Conservation (phyloP, 2,888 invertebrate genomes). For the Lasioglossum leucozonium region DNA sequence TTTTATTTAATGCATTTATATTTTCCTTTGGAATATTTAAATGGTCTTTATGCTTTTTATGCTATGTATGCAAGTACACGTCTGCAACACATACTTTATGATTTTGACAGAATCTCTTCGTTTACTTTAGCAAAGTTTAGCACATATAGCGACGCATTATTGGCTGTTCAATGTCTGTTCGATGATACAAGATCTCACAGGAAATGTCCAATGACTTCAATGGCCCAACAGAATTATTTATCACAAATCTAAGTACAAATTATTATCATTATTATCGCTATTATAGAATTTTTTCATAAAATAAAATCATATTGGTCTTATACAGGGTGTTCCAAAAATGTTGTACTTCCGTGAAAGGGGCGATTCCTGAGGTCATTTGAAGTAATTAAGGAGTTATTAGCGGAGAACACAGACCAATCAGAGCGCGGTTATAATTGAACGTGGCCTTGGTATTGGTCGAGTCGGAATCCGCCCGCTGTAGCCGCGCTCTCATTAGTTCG, state of each 20-base stretch:
- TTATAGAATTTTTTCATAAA: background rate
- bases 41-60: conserved; percentile 2
- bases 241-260: background rate
- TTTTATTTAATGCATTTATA: conserved; percentile 55
- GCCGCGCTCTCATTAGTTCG: too few relatives aligned
- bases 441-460: too few relatives aligned
- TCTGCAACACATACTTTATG: conserved; percentile 5
- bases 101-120: conserved; percentile 25
- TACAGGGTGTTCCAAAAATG: background rate
- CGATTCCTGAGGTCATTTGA: background rate
- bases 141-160: background rate
- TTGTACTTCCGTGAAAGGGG: background rate
- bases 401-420: too few relatives aligned
- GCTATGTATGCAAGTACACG: conserved; percentile 17
- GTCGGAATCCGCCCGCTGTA: too few relatives aligned
- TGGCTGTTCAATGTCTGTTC: background rate
- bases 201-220: conserved; percentile 11
- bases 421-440: too few relatives aligned
- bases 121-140: conserved; percentile 4
- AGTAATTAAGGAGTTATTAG: too few relatives aligned
- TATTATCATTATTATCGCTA: background rate
- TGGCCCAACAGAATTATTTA: background rate
- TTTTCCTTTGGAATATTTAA: conserved; percentile 19
- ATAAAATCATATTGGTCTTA: background rate
- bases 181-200: background rate